Conservation (phyloP, 1,140 invertebrate species). For the Phymorhynchus buccinoides region DNA sequence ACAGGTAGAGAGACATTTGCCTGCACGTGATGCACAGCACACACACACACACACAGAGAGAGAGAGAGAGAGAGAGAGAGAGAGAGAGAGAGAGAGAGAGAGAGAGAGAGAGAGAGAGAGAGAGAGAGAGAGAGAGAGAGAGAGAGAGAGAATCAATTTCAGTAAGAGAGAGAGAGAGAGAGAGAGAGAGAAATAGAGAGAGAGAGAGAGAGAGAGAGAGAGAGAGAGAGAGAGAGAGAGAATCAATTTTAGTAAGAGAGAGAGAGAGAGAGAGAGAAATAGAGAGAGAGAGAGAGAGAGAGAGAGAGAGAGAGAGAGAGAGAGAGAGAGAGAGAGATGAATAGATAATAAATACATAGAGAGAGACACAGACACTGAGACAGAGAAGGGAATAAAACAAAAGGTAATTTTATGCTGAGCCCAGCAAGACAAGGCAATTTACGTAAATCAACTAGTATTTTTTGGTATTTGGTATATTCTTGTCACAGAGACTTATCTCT, state of each 20-base stretch:
- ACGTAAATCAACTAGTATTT: no score
- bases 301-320: neutral
- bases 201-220: neutral
- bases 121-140: no score
- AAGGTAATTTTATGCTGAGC: no score
- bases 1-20: no score
- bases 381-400: no score
- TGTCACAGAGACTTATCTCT: no score
- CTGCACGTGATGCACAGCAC: no score
- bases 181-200: neutral
- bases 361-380: neutral
- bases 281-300: neutral
- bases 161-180: neutral
- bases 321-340: neutral
- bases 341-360: no score
- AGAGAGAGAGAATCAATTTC: neutral
- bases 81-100: constrained; percentile 24
- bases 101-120: constrained; percentile 7
- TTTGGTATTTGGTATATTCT: no score
- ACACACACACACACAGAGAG: neutral
- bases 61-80: neutral
- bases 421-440: no score
- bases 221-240: neutral
- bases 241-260: neutral
- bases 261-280: neutral